Evolutionary conservation across 2,797 vertebrate genomes (phyloP).

Genomic region (Periophthalmus magnuspinnatus): DNA sequence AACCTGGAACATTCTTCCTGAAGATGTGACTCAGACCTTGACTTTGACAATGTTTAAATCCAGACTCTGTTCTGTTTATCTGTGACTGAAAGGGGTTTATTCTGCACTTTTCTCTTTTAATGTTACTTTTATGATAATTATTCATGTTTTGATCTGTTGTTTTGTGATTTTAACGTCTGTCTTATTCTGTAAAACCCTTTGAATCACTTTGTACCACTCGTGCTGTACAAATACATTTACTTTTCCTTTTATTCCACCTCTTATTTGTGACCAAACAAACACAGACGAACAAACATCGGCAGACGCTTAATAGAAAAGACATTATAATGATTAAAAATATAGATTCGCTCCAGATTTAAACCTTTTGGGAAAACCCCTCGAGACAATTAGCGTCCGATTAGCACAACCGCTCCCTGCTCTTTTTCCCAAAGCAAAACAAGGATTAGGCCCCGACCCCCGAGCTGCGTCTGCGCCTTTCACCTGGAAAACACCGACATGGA

Average conservation of each 20-base stretch:
- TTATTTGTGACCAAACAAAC: not conserved
- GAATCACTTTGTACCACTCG: too few relatives aligned
- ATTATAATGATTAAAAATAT: conserved; percentile 11
- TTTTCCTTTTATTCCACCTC: not conserved
- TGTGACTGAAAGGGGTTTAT: too few relatives aligned
- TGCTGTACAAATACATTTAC: too few relatives aligned
- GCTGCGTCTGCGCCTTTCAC: not conserved
- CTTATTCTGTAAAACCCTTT: too few relatives aligned
- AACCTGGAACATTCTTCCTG: too few relatives aligned
- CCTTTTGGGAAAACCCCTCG: not conserved
- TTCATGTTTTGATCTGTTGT: too few relatives aligned
- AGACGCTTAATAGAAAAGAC: conserved; percentile 3
- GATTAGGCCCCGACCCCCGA: not conserved
- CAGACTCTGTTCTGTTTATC: too few relatives aligned
- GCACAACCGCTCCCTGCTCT: not conserved
- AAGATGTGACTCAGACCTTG: too few relatives aligned
- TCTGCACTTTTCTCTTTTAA: too few relatives aligned
- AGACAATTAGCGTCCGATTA: conserved; percentile 11
- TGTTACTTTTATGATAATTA: too few relatives aligned
- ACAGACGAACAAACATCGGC: not conserved
- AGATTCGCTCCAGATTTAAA: not conserved
- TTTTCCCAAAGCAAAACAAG: not conserved
- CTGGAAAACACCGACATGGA: conserved; percentile 1
- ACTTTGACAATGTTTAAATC: too few relatives aligned
- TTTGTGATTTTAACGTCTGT: too few relatives aligned